These are phyloP conservation scores for Pipistrellus pygmaeus DNA, from an alignment of 2,797 vertebrate species.

Conservation along the genomic window DNA sequence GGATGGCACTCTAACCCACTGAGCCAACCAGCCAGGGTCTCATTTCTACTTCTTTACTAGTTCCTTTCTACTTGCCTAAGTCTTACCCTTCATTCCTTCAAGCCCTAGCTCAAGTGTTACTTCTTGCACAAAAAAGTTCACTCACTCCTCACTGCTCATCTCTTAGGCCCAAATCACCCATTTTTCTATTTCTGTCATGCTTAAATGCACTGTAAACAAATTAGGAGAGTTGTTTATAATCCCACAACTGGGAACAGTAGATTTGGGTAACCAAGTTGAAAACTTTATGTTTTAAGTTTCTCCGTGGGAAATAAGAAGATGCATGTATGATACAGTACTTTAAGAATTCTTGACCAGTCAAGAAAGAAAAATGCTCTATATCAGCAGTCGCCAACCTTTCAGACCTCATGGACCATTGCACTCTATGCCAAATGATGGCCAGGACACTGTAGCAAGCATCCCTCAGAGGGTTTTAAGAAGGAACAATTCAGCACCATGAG, in stretches of 20 bases:
- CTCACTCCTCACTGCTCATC: background rate
- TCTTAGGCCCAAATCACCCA: background rate
- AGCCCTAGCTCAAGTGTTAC: background rate
- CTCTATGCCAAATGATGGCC: background rate
- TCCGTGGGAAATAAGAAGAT: background rate
- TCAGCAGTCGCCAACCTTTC: too few relatives aligned
- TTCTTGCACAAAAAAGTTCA: background rate
- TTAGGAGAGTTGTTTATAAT: background rate
- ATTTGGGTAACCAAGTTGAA: background rate
- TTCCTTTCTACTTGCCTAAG: background rate
- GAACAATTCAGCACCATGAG: background rate
- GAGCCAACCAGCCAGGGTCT: background rate
- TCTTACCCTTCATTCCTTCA: background rate
- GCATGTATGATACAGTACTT: background rate
- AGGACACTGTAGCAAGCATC: background rate
- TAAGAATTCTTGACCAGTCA: background rate
- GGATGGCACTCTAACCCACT: background rate
- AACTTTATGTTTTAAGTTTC: conserved; percentile 30
- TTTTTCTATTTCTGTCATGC: background rate
- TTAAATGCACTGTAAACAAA: background rate
- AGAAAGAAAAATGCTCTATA: conserved; percentile 7
- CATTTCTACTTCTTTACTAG: background rate
- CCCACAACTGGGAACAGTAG: background rate
- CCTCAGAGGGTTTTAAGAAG: background rate
- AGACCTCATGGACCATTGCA: background rate